phyloP scores from a whole-genome alignment of 2,797 vertebrate genomes.

The Argyrosomus regius region DNA sequence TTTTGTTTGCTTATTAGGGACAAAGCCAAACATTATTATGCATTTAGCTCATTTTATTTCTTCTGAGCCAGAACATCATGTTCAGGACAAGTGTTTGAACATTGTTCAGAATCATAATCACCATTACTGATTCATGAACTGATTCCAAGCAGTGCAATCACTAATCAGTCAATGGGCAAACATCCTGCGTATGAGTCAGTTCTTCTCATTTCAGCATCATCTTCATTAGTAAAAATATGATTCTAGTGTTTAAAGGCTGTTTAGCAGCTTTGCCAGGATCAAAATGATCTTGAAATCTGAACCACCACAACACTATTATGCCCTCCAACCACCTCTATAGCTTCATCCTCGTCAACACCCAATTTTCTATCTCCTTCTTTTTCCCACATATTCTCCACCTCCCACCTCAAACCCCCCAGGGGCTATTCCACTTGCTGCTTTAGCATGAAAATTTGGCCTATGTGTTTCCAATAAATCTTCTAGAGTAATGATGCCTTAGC shows the following conservation, averaged over 20 bases:
- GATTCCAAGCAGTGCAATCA: not conserved
- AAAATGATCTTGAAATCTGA: conserved; percentile 7
- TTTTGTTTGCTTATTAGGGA: not conserved
- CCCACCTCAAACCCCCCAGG: conserved; percentile 56
- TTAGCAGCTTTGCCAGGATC: conserved; percentile 10
- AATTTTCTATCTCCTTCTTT: conserved; percentile 42
- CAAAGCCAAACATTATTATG: not conserved
- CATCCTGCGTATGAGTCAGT: not conserved
- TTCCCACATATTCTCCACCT: conserved; percentile 62
- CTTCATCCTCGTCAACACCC: conserved; percentile 33
- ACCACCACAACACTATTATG: conserved; percentile 5
- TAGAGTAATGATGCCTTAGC: conserved; percentile 85
- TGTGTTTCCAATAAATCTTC: conserved; percentile 87
- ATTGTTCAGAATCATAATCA: not conserved
- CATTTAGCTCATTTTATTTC: not conserved
- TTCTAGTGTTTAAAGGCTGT: not conserved
- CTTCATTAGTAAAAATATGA: conserved; percentile 2
- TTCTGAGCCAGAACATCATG: not conserved
- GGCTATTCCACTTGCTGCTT: conserved; percentile 72
- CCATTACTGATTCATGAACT: not conserved
- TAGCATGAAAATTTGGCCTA: conserved; percentile 82
- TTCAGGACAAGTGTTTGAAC: not conserved
- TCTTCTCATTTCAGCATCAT: not conserved
- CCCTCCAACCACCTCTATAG: conserved; percentile 24
- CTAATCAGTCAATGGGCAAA: conserved; percentile 2